Conservation (phyloP, 2,113 vertebrate species). For the Leptobrachium leishanense region DNA sequence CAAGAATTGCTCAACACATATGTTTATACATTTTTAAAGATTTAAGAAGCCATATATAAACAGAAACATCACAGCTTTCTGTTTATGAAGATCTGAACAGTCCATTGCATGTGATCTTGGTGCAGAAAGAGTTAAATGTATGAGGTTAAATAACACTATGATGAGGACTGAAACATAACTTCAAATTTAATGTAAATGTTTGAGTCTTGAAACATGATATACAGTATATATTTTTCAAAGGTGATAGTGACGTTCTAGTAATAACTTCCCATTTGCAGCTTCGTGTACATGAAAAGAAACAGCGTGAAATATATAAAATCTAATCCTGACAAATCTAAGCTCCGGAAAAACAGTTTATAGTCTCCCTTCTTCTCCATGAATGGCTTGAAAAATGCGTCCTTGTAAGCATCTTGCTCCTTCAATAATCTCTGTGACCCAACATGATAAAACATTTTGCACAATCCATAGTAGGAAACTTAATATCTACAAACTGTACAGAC, state of each 20-base stretch:
- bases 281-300: constrained; percentile 4
- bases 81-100: no score
- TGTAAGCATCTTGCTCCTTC: neutral
- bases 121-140: no score
- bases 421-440: constrained; percentile 37
- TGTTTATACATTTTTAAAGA: no score
- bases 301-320: constrained; percentile 19
- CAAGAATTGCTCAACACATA: no score
- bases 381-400: constrained; percentile 32
- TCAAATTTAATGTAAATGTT: neutral
- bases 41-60: no score
- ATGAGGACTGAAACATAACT: neutral
- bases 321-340: constrained; percentile 33
- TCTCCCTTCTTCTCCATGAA: neutral
- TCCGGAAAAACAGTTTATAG: constrained; percentile 19
- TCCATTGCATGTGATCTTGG: no score
- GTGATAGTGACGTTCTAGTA: neutral
- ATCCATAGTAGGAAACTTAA: constrained; percentile 34
- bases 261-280: constrained; percentile 5
- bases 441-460: constrained; percentile 25
- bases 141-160: no score
- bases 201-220: neutral
- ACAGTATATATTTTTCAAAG: neutral
- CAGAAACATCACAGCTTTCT: no score
- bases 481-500: constrained; percentile 42